These are phyloP conservation scores for Heloderma charlesbogerti DNA, from an alignment of 2,113 vertebrate genomes.

Conservation along the genomic window DNA sequence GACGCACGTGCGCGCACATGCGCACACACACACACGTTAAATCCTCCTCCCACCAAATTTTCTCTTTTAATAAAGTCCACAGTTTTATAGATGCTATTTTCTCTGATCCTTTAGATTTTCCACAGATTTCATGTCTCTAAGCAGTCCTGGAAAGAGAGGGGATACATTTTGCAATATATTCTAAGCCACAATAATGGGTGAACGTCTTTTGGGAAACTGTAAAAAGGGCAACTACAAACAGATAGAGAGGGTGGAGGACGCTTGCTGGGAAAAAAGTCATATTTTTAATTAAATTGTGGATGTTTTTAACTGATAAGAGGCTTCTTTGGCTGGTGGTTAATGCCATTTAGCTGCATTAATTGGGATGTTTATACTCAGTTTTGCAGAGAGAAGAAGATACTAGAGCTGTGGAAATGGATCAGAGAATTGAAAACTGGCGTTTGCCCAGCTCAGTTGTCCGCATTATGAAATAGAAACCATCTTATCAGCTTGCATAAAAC, in stretches of 20 bases:
- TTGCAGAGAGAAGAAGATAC: constrained; percentile 70
- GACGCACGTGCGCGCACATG: too few relatives aligned
- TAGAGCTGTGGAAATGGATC: constrained; percentile 71
- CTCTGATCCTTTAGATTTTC: neutral
- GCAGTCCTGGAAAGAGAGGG: neutral
- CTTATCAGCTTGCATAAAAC: constrained; percentile 74
- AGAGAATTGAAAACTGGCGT: constrained; percentile 67
- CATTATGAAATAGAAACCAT: constrained; percentile 73
- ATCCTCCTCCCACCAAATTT: neutral
- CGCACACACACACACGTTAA: neutral
- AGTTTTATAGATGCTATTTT: neutral
- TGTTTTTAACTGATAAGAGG: constrained; percentile 67
- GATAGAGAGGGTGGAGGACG: constrained; percentile 16
- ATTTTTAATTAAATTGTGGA: constrained; percentile 69
- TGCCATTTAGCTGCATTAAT: constrained; percentile 71
- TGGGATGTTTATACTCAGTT: constrained; percentile 70
- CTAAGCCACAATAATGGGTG: fast-evolving
- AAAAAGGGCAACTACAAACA: neutral
- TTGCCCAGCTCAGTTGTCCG: constrained; percentile 71
- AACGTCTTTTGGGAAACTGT: neutral
- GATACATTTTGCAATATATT: neutral
- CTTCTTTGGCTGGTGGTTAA: constrained; percentile 65
- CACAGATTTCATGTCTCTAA: neutral
- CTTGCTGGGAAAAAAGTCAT: constrained; percentile 42
- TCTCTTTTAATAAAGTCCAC: neutral